A percentile compares a stretch with the other conserved stretches of the same genome.
phyloP scores from a whole-genome alignment of 2,888 invertebrate genomes.

The Diadegma fenestrale region DNA sequence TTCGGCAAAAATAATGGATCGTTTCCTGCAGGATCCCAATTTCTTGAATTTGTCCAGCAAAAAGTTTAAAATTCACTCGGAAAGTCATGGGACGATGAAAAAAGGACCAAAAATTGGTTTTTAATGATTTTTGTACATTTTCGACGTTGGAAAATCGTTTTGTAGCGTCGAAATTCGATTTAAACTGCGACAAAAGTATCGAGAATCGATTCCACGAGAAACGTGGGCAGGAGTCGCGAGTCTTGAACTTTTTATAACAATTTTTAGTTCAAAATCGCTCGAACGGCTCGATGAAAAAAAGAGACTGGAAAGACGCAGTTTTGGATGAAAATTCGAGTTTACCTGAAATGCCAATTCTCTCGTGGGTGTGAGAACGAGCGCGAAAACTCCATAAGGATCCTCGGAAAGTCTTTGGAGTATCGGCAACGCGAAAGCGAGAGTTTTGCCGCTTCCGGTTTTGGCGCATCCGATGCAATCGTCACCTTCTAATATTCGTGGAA shows the following conservation, averaged over 20 bases:
- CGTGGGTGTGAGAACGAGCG: constrained; percentile 97
- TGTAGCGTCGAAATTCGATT: background rate
- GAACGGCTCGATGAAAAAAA: background rate
- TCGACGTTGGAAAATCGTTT: background rate
- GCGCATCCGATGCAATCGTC: constrained; percentile 97
- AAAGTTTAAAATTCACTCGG: no score
- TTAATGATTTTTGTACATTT: no score
- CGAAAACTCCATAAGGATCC: constrained; percentile 98
- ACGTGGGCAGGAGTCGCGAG: background rate
- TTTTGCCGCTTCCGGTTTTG: constrained; percentile 99
- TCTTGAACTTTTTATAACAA: background rate
- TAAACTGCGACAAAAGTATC: background rate
- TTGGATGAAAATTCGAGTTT: constrained; percentile 51
- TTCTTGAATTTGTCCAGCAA: no score
- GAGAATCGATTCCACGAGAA: background rate
- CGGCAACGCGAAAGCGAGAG: constrained; percentile 98
- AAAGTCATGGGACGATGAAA: no score
- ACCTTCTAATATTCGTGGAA: constrained; percentile 91
- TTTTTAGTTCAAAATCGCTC: no score
- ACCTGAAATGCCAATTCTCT: constrained; percentile 95
- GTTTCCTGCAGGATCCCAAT: no score
- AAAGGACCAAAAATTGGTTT: no score
- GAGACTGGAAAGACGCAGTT: no score
- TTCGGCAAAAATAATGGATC: no score
- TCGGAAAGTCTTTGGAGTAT: constrained; percentile 96